These are phyloP conservation scores for Ailuropoda melanoleuca DNA, from an alignment of 2,113 vertebrate genomes.

Conservation along the genomic window DNA sequence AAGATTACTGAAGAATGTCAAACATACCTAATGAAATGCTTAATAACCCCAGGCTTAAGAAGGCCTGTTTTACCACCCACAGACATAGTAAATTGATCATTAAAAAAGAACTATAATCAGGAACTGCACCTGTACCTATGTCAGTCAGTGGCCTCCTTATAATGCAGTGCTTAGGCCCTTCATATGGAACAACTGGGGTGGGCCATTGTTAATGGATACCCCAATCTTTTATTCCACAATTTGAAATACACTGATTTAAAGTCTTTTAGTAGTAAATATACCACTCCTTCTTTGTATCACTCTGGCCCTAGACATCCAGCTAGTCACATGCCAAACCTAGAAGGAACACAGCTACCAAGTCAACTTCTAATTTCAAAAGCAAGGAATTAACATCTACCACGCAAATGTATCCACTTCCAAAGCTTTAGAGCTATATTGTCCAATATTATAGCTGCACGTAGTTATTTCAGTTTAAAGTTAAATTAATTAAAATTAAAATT, in stretches of 20 bases:
- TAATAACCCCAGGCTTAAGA: not conserved
- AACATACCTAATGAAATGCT: not conserved
- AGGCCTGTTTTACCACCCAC: not conserved
- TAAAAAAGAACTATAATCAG: not conserved
- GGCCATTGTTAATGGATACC: not conserved
- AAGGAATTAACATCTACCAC: accelerated
- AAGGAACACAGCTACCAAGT: not conserved
- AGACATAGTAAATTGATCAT: not conserved
- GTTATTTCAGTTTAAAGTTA: not conserved
- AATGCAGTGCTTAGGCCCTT: accelerated
- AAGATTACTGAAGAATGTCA: not conserved
- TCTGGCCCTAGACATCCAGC: not conserved
- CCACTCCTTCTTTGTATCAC: accelerated
- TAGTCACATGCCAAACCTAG: not conserved
- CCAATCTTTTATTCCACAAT: not conserved
- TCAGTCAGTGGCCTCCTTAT: not conserved
- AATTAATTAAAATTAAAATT: not conserved
- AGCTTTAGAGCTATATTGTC: not conserved
- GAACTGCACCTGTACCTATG: accelerated
- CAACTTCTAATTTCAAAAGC: not conserved
- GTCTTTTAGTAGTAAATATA: not conserved
- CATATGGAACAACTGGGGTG: accelerated
- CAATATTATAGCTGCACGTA: not conserved
- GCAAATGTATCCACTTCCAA: not conserved
- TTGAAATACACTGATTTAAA: not conserved